Base-by-base conservation (phyloP, 1,140 invertebrate species). In the Zaprionus davidi region DNA sequence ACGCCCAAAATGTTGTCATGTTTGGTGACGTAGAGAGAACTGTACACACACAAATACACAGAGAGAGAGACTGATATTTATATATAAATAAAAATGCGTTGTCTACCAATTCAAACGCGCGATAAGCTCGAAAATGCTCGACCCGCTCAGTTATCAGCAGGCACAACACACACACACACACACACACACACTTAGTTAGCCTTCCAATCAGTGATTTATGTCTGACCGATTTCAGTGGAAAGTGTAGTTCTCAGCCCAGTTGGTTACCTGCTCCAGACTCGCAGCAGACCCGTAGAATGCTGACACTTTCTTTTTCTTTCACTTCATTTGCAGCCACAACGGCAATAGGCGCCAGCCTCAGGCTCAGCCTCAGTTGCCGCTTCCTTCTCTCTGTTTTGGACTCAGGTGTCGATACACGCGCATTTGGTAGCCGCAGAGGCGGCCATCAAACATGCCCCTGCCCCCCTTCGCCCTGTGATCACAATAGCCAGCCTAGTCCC, bases 1-100 rank as follows among this genome's bases (percentile, higher is more conserved):
- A 90, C 87, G 87, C 87, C 87, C 87, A 91, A 87, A 90, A 77
- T 86, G 85, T 86, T 79, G 82, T 90, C 87, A 85, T 90, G 82
- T 91, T 90, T 64, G 85, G 86, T 82, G 85, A 76, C 81, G 71
- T 66, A 67, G 44, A 68, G 72, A 90, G 71, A 78, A 81, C 71
- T 78, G 78, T 78, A 67, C 78, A 79, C 77, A 58, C 15, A 41
- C 26, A 36, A 9, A 38, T 5, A 38, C 41, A 20, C 41, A 44
- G 2, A 44, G 15, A 9, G 41, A 44, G 15, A 46, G 41, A 9
- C 41, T 17, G 41, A 46, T 46, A 46, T 46, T 46, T 57, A 31
- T 58, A 36, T 58, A 17, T 66, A 62, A 78, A 79, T 72, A 76
- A 76, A 87, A 90, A 87, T 90, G 78, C 76, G 78, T 76, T 79